Evolutionary conservation across 2,113 vertebrate genomes (phyloP), one percentile per base, ranked within the genome.

Genomic region (Scophthalmus maximus): DNA sequence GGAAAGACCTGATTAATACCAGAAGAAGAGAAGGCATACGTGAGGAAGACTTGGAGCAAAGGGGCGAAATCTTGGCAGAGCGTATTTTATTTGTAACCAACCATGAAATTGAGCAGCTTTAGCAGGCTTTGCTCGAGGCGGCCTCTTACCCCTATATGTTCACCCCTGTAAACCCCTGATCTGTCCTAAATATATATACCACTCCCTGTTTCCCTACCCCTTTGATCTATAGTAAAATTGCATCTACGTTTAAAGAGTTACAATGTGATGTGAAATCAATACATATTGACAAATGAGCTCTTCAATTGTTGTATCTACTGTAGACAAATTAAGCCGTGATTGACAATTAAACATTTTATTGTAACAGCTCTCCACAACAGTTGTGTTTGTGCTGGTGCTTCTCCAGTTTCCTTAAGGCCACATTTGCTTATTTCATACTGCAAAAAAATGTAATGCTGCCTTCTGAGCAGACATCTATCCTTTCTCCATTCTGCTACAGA

Each of bases 31-130:
- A 64, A 64, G 49, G 66, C 63, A 46, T 70, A 76, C 29, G 68
- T 71, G 51, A 84, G 79, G 73, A 71, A 76, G 80, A 84, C 59
- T 68, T 57, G 14, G 44, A 70, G 64, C 62, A 62, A 78, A 87
- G 75, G 81, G 84, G 83, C 61, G 53, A 89, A 88, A 80, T 76
- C 83, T 86, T 87, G 90, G 87, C 88, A 87, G 71, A 73, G 84
- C 77, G 68, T 76, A 88, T 82, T 89, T 92, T 91, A 89, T 92
- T 91, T 90, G 85, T 89, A 93, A 93, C 91, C 90, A 90, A 90
- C 92, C 90, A 58, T 94, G 92, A 94, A 93, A 93, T 93, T 92
- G 91, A 76, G 77, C 51, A 51, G 88, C 85, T 91, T 92, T 90
- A 87, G 85, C 76, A 71, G 88, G 84, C 86, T 91, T 91, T 86